These are phyloP conservation scores for Sphaeramia orbicularis DNA, from an alignment of 2,797 vertebrate species.

Conservation along the genomic window DNA sequence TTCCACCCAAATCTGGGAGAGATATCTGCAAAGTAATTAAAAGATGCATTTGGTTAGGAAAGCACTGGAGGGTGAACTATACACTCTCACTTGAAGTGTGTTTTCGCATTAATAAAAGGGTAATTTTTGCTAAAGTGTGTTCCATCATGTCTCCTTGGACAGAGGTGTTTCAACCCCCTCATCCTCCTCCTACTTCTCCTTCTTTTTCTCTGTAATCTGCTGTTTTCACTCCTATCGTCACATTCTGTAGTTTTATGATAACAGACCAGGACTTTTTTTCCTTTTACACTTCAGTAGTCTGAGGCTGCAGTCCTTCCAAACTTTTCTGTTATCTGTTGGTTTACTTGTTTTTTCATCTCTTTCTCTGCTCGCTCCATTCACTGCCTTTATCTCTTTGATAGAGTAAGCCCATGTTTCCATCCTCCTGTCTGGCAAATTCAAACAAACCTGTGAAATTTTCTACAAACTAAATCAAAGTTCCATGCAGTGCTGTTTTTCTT, in stretches of 20 bases:
- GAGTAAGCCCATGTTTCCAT: conserved; percentile 19
- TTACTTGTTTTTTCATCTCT: conserved; percentile 22
- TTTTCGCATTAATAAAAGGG: background rate
- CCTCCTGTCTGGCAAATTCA: conserved; percentile 4
- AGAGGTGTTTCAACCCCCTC: background rate
- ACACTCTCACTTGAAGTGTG: background rate
- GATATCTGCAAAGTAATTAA: conserved; percentile 13
- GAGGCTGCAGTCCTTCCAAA: conserved; percentile 10
- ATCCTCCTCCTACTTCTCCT: too few species aligned
- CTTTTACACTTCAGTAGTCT: conserved; percentile 36
- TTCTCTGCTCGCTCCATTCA: conserved; percentile 9
- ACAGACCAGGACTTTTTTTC: conserved; percentile 23
- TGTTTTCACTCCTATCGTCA: conserved; percentile 6
- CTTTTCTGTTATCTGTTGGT: conserved; percentile 32
- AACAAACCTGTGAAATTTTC: background rate
- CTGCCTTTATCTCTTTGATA: conserved; percentile 38
- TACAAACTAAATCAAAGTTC: conserved; percentile 8
- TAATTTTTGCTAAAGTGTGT: conserved; percentile 12
- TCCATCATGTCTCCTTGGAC: too few species aligned
- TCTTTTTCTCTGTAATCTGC: conserved; percentile 24
- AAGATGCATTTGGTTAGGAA: background rate
- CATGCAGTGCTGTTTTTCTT: background rate
- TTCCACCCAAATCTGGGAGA: background rate
- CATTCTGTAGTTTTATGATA: conserved; percentile 42
- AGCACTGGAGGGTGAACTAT: background rate